Conservation (phyloP, 2,113 vertebrate species). For the Tyto alba region DNA sequence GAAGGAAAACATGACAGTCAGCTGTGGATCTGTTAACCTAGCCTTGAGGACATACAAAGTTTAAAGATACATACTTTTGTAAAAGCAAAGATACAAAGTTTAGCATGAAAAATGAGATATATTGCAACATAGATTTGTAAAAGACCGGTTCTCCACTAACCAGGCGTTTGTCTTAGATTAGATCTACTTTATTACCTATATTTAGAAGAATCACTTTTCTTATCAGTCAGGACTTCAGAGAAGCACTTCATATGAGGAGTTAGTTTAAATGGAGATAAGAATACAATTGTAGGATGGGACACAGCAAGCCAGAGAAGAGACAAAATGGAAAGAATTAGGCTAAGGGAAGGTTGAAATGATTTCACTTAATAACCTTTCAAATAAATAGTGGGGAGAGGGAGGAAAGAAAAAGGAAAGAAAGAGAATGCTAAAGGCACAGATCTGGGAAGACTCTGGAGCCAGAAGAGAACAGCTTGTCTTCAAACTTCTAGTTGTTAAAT, state of each 20-base stretch:
- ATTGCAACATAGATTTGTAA: background rate
- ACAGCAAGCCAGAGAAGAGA: background rate
- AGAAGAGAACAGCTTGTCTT: background rate
- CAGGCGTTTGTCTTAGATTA: background rate
- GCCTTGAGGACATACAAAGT: background rate
- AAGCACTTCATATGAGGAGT: background rate
- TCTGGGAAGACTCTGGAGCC: background rate
- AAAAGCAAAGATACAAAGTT: background rate
- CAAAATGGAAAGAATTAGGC: background rate
- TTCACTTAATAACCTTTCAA: background rate
- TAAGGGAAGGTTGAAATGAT: background rate
- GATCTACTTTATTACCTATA: background rate
- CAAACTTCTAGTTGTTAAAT: background rate
- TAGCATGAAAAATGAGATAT: background rate
- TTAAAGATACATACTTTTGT: background rate
- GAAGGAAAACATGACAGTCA: background rate
- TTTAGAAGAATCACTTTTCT: background rate
- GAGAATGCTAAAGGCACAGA: background rate
- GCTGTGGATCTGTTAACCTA: background rate
- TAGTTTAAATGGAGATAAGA: background rate
- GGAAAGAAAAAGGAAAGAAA: background rate
- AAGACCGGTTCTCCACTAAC: background rate
- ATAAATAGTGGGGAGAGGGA: background rate
- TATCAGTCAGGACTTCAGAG: background rate
- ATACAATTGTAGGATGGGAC: background rate